Percentiles rank a stretch among this genome's conserved stretches.
Conservation (phyloP, 2,113 vertebrate genomes). For the Rallus limicola region DNA sequence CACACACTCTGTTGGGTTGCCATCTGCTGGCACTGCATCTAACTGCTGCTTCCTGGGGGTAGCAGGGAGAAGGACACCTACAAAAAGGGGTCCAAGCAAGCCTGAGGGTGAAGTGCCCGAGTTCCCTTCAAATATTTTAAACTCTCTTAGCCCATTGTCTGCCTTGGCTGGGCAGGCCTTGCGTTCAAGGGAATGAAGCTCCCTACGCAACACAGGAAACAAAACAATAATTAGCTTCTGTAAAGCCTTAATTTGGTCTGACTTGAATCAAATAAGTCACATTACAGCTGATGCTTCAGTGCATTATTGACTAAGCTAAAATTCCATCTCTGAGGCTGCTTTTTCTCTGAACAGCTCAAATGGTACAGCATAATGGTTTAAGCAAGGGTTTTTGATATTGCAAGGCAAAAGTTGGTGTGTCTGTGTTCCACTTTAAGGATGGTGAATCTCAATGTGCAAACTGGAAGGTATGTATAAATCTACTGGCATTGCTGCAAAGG, state of each 20-base stretch:
- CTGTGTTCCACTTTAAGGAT: background rate
- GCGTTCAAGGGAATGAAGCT: background rate
- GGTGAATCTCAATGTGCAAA: background rate
- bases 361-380: background rate
- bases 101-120: fast-evolving
- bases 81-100: background rate
- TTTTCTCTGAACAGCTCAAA: background rate
- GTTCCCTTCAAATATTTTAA: background rate
- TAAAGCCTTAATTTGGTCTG: background rate
- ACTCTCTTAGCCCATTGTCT: background rate
- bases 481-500: background rate
- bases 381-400: background rate
- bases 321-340: background rate
- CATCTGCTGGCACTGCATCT: constrained; percentile 34
- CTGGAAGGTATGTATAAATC: background rate
- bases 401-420: background rate
- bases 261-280: background rate
- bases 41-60: background rate
- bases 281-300: background rate
- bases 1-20: background rate
- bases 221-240: background rate
- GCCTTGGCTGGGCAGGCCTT: background rate
- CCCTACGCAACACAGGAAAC: background rate
- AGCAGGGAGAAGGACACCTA: background rate
- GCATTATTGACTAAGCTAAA: background rate